Conservation (phyloP, 2,113 vertebrate species). For the Protobothrops mucrosquamatus region DNA sequence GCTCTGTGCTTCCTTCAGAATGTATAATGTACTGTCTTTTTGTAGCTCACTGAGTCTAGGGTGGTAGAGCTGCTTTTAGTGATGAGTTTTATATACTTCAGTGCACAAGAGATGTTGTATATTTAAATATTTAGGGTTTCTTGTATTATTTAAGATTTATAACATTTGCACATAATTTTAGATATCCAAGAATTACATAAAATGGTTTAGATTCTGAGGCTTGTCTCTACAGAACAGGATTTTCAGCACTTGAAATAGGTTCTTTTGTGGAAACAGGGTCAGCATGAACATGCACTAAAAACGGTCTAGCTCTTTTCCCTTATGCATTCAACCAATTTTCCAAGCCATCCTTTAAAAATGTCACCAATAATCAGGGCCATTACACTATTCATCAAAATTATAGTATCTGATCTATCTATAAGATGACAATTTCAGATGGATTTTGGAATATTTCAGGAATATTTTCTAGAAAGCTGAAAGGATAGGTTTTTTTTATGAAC, state of each 20-base stretch:
- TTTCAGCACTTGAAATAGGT: not conserved
- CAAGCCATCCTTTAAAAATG: not conserved
- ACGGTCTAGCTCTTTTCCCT: not conserved
- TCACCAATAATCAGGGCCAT: not conserved
- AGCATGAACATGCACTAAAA: not conserved
- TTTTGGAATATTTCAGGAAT: not conserved
- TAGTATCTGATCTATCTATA: not conserved
- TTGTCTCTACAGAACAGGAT: not conserved
- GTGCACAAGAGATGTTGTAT: not conserved
- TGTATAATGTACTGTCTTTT: not conserved
- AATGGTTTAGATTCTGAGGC: not conserved
- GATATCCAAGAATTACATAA: not conserved
- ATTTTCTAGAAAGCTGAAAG: not conserved
- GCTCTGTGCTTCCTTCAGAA: not conserved
- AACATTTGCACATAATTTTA: slow-evolving; percentile 4
- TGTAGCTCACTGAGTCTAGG: not conserved
- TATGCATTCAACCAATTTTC: not conserved
- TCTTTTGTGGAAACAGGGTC: not conserved
- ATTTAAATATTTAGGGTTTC: slow-evolving; percentile 20
- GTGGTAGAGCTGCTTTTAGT: not conserved
- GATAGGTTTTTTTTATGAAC: not conserved
- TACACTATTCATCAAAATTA: not conserved
- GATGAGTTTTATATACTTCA: not conserved
- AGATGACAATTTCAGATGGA: not conserved
- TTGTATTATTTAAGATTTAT: slow-evolving; percentile 5